These are phyloP conservation scores for Calidris pygmaea DNA, from an alignment of 2,113 vertebrate genomes.

Conservation along the genomic window DNA sequence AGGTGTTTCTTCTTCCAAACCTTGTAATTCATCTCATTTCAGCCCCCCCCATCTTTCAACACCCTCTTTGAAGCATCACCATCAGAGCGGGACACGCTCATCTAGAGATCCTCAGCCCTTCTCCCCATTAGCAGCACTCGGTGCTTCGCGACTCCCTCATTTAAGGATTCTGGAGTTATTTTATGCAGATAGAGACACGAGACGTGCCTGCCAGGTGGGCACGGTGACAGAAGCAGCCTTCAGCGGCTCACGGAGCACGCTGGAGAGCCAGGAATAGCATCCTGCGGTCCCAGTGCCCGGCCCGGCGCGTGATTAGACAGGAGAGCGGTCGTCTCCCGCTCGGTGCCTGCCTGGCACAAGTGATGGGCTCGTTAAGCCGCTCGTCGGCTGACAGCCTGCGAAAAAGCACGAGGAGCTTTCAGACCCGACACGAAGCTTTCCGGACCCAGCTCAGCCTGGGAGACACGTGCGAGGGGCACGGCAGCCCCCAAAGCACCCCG, in stretches of 20 bases:
- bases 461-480: rapidly evolving
- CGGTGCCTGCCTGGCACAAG: neutral
- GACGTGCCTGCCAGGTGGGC: neutral
- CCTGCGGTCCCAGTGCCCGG: neutral
- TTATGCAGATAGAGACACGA: neutral
- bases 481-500: neutral
- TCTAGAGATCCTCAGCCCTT: neutral
- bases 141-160: neutral
- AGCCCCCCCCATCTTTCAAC: neutral
- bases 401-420: neutral
- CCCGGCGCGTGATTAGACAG: neutral
- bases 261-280: neutral
- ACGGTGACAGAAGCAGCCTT: neutral
- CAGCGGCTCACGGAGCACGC: neutral
- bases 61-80: neutral
- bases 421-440: neutral
- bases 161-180: neutral
- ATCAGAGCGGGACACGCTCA: neutral
- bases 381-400: neutral
- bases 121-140: neutral
- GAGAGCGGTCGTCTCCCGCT: neutral
- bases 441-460: neutral
- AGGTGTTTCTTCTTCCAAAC: neutral
- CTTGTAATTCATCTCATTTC: neutral
- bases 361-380: neutral